Evolutionary conservation across 1,140 invertebrate species (phyloP), one percentile per base, ranked within the genome.

Genomic region (Nilaparvata lugens): DNA sequence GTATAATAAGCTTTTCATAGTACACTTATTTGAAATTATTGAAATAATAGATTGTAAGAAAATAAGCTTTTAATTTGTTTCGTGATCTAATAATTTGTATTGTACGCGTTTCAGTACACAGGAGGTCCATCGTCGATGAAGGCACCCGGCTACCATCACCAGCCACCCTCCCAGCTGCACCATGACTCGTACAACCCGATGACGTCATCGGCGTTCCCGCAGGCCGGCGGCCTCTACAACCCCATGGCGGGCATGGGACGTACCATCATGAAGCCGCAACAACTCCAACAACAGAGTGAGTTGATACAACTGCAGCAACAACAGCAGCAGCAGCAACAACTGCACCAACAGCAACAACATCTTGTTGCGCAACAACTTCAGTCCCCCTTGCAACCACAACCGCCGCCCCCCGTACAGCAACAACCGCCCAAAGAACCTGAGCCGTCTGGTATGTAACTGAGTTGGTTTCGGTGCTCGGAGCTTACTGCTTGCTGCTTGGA

Each of bases 311-410:
- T 80, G 72, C 75, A 69, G 45, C 78, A 75, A 60, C 73, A 66
- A 55, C 75, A 75, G 56, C 69, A 75, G 18, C 79, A 79, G 59
- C 72, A 71, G 43, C 57, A 45, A 28, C 45, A n/a, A n/a, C 55
- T 35, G 23, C 21, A n/a, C n/a, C n/a, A 11, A 52, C 40, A 62
- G 7, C 23, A 59, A 28, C 51, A 60, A 53, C 51, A 48, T 48
- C 7, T 11, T 48, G 45, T 48, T 4, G 31, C 31, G 31, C n/a
- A n/a, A n/a, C n/a, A n/a, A n/a, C n/a, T n/a, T n/a, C n/a, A n/a
- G n/a, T n/a, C 31, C 31, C 2, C 31, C 31, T 28, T 7, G 3
- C 25, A 4, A 3, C 25, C 25, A 59, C 42, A 56, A 24, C 58
- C 23, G 7, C 59, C 42, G 5, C 48, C 28, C 3, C 35, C 16